Evolutionary conservation across 1,140 invertebrate genomes (phyloP), one percentile per base, ranked within the genome.

Genomic region (Metaphire vulgaris): DNA sequence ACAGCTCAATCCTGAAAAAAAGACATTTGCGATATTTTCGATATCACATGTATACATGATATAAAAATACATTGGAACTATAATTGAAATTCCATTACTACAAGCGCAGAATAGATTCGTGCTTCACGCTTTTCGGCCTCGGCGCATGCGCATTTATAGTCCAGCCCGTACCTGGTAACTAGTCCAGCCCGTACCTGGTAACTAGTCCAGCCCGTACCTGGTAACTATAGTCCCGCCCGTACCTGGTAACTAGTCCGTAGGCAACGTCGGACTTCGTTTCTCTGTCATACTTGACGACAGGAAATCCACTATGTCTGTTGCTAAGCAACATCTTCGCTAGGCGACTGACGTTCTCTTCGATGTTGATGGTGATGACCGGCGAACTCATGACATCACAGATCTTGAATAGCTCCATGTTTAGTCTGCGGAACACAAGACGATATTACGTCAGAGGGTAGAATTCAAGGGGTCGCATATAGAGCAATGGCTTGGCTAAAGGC

Each of bases 261-360:
- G 86, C 83, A 29, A 81, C 76, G 33, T 81, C 73, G 2, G 79
- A 76, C 33, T 68, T 66, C 12, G 82, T 79, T 67, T 81, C 74
- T 29, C 78, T 76, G 15, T 76, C 76, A 31, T 78, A 82, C 64
- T 81, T 79, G 21, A 86, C 79, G 16, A 87, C 83, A 2, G 86
- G 86, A 77, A 86, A 87, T n/a, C 83, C 86, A 41, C 84, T 82
- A 74, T 87, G 85, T 16, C 80, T 80, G 1, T 84, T 86, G 34
- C 85, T 77, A 1, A 85, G 74, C 15, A 87, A 77, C 1, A 85
- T 72, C 33, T 83, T 76, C 21, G 85, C 80, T 6, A 87, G 74
- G 1, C 77, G 75, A 2, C 76, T 41, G 6, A 88, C 81, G 1
- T 76, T 79, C 77, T 86, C 86, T 32, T 79, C 78, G 14, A 78